phyloP scores from a whole-genome alignment of 2,797 vertebrate genomes.

The Xiphophorus birchmanni region DNA sequence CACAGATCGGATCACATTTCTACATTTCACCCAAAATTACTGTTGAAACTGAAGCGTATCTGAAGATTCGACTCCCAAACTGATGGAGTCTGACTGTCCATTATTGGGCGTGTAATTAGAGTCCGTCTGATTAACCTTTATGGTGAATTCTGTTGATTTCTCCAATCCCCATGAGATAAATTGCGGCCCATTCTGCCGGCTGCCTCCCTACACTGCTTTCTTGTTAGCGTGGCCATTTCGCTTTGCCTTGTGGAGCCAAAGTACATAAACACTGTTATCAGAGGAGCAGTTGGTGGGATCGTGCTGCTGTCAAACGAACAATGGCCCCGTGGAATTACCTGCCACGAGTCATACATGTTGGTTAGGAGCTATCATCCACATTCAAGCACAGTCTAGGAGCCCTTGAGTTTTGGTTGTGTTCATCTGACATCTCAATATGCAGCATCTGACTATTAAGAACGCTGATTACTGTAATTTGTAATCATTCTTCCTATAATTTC shows the following conservation, averaged over 20 bases:
- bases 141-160: conserved; percentile 2
- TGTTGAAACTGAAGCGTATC: neutral
- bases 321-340: conserved; percentile 62
- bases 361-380: conserved; percentile 25
- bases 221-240: conserved; percentile 56
- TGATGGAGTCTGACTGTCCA: neutral
- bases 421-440: conserved; percentile 39
- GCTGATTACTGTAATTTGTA: conserved; percentile 58
- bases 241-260: conserved; percentile 49
- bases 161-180: conserved; percentile 9
- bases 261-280: conserved; percentile 67
- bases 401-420: conserved; percentile 39
- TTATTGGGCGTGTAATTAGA: conserved; percentile 3
- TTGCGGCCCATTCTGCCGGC: conserved; percentile 25
- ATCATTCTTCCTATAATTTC: conserved; percentile 54
- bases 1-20: neutral
- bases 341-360: conserved; percentile 57
- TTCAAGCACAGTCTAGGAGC: conserved; percentile 27
- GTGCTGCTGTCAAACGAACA: conserved; percentile 66
- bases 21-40: neutral
- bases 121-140: conserved; percentile 17
- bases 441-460: conserved; percentile 31
- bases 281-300: conserved; percentile 51
- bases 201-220: conserved; percentile 26
- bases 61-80: neutral